These are phyloP conservation scores for Uropetala carovei DNA, from an alignment of 2,888 invertebrate species.

Conservation along the genomic window DNA sequence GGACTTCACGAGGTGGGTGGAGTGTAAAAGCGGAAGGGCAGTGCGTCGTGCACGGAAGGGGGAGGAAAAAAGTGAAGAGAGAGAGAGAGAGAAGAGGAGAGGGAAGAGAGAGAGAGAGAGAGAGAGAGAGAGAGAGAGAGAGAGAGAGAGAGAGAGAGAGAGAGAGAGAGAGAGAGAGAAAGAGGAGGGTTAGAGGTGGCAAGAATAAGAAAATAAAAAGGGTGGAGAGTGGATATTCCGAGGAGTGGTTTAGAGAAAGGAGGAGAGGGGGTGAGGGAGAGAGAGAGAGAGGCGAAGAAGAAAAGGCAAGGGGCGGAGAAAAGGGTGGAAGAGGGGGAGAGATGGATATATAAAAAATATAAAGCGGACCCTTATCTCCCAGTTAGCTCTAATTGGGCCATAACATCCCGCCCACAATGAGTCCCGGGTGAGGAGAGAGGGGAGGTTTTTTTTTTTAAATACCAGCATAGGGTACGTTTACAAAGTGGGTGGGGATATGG, in stretches of 20 bases:
- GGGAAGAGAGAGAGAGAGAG: slow-evolving; percentile 8
- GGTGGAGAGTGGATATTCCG: neutral
- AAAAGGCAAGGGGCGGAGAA: neutral
- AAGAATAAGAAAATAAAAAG: slow-evolving; percentile 30
- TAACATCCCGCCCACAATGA: slow-evolving; percentile 61
- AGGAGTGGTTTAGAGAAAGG: neutral
- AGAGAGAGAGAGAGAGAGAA: neutral
- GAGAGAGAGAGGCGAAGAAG: slow-evolving; percentile 1
- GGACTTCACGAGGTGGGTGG: neutral
- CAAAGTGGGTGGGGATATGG: slow-evolving; percentile 47
- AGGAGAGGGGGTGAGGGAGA: neutral
- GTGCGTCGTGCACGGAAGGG: neutral
- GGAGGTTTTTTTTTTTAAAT: neutral
- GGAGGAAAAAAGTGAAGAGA: neutral
- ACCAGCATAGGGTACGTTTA: slow-evolving; percentile 29
- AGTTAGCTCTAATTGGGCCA: slow-evolving; percentile 64
- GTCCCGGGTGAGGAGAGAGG: slow-evolving; percentile 8
- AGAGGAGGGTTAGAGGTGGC: slow-evolving; percentile 24
- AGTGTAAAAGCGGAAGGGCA: neutral
- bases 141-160: slow-evolving; percentile 10
- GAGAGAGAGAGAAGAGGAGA: neutral
- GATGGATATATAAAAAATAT: slow-evolving; percentile 39
- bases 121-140: neutral
- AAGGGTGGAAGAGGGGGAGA: neutral
- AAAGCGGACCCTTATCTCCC: slow-evolving; percentile 57